Evolutionary conservation across 2,888 invertebrate genomes (phyloP).

Genomic region (Proisotoma minuta): DNA sequence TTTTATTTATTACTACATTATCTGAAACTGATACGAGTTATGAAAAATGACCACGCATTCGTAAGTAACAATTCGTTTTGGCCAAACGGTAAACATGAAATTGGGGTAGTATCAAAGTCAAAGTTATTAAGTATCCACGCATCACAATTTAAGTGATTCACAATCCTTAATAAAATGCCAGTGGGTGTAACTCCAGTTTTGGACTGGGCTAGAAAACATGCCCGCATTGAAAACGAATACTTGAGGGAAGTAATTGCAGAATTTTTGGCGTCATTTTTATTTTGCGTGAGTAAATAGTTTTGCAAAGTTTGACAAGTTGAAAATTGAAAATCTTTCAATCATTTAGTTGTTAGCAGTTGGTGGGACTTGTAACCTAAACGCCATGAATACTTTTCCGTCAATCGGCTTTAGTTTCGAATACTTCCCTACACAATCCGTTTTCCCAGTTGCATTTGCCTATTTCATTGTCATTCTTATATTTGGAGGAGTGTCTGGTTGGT

Average conservation of each 20-base stretch:
- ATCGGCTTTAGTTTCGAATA: neutral
- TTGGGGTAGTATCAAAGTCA: too few relatives aligned
- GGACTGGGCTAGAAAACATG: slow-evolving; percentile 21
- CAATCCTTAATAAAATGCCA: too few relatives aligned
- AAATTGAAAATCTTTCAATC: neutral
- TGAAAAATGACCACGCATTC: too few relatives aligned
- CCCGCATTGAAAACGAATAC: slow-evolving; percentile 26
- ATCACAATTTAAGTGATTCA: too few relatives aligned
- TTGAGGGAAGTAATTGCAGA: slow-evolving; percentile 32
- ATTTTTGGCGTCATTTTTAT: slow-evolving; percentile 36
- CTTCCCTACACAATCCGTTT: neutral
- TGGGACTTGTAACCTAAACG: slow-evolving; percentile 1
- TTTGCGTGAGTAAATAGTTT: slow-evolving; percentile 29
- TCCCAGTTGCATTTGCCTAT: slow-evolving; percentile 32
- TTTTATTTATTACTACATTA: too few relatives aligned
- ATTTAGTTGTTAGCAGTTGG: slow-evolving; percentile 41
- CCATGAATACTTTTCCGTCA: neutral
- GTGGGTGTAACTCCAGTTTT: slow-evolving; percentile 30
- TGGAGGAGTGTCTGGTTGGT: slow-evolving; percentile 39
- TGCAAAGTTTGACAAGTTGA: neutral
- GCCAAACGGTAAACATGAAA: too few relatives aligned
- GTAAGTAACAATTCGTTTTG: too few relatives aligned
- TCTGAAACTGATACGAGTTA: too few relatives aligned
- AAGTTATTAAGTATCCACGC: too few relatives aligned
- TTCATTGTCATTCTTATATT: slow-evolving; percentile 27